Evolutionary conservation across 2,113 vertebrate species (phyloP).

Genomic region (Tyto alba): DNA sequence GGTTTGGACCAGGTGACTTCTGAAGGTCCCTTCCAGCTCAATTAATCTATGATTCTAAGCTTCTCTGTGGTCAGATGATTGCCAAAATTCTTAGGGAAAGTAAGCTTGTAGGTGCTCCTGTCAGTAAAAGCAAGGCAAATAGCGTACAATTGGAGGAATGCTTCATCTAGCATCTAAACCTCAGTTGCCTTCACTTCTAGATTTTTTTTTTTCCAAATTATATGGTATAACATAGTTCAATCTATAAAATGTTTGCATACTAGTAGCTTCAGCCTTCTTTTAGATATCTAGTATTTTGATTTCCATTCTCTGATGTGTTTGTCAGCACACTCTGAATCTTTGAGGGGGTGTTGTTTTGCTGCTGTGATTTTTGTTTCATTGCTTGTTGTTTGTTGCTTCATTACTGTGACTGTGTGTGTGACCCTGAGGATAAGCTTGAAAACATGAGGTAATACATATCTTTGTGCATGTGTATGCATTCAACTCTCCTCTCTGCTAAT

Average conservation of each 20-base stretch:
- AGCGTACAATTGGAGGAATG: background rate
- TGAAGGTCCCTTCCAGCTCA: background rate
- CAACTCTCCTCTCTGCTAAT: background rate
- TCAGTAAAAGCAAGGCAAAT: background rate
- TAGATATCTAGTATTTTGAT: background rate
- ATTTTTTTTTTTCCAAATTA: background rate
- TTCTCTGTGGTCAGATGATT: background rate
- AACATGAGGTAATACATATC: background rate
- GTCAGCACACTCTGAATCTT: background rate
- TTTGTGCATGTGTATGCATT: background rate
- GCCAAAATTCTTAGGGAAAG: background rate
- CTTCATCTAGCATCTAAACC: background rate
- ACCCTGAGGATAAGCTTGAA: background rate
- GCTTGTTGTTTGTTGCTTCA: background rate
- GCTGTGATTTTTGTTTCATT: background rate
- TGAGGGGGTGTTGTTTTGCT: accelerated
- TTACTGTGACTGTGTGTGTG: background rate
- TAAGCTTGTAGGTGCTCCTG: background rate
- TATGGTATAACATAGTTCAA: background rate
- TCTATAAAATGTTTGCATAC: background rate
- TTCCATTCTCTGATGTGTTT: accelerated
- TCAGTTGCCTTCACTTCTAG: background rate
- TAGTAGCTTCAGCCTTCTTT: background rate
- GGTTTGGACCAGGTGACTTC: background rate
- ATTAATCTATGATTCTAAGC: background rate